These are phyloP conservation scores for Kobus ellipsiprymnus DNA, from an alignment of 2,113 vertebrate genomes.

Conservation along the genomic window DNA sequence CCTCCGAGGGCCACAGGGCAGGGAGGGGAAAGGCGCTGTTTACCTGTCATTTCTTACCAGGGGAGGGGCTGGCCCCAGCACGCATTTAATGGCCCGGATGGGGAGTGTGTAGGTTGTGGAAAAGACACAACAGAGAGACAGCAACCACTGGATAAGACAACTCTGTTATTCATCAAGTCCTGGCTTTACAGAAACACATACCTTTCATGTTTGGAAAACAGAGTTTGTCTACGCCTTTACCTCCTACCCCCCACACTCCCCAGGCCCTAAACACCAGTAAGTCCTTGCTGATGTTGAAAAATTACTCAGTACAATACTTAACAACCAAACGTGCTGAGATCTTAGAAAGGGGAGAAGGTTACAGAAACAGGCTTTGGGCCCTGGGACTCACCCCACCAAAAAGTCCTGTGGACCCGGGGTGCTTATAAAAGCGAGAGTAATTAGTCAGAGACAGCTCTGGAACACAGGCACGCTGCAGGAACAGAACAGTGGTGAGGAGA, in stretches of 20 bases:
- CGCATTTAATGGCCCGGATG: not conserved
- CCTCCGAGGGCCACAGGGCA: slow-evolving; percentile 23
- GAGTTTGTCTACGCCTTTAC: not conserved
- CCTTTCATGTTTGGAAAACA: not conserved
- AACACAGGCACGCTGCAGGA: not conserved
- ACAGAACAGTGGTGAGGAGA: not conserved
- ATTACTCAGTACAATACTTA: not conserved
- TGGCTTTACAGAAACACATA: not conserved
- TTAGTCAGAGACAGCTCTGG: slow-evolving; percentile 56
- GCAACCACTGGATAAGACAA: not conserved
- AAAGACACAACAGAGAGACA: not conserved
- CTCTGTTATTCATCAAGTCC: not conserved
- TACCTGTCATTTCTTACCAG: slow-evolving; percentile 48
- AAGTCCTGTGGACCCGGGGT: slow-evolving; percentile 17
- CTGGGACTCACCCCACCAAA: slow-evolving; percentile 24
- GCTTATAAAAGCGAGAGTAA: slow-evolving; percentile 66
- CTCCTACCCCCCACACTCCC: not conserved
- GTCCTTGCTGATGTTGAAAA: not conserved
- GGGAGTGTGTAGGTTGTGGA: not conserved
- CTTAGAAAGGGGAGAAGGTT: not conserved
- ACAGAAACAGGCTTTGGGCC: slow-evolving; percentile 41
- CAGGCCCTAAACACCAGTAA: not conserved
- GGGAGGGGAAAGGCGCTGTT: slow-evolving; percentile 10
- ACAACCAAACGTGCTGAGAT: slow-evolving; percentile 47
- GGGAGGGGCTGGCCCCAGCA: slow-evolving; percentile 34